Base-by-base conservation (phyloP, 2,888 invertebrate species). In the Andrena dorsata region DNA sequence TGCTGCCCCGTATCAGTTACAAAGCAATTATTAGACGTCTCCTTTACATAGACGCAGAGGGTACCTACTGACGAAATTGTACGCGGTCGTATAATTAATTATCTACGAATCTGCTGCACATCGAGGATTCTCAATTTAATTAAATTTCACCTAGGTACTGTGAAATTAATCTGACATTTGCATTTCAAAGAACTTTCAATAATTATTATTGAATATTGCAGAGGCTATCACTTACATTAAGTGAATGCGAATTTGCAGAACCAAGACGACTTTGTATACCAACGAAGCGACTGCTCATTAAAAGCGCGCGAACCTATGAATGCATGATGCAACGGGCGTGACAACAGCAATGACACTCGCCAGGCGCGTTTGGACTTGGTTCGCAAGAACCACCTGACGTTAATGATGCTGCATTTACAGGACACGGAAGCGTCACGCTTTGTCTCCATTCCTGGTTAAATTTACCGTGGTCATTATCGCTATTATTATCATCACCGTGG, bases 331-430 rank as follows among this genome's bases (percentile, higher is more conserved):
- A 76, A 72, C 47, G 56, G 60, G 35, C 73, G 49, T 73, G 30
- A 26, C 58, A 73, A 73, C n/a, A 60, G 51, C 41, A 78, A 64
- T 41, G 49, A 35, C 58, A 58, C 20, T 20, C 10, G 58, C 47
- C 69, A 49, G 64, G 76, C 49, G 47, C 3, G 68, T 26, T 63
- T 56, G 63, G 72, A 76, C 77, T 80, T 56, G 69, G 63, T 86
- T 86, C 72, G 68, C 64, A 35, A 35, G 64, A 47, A 60, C 32
- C 35, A 16, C 41, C 35, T 61, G 70, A 79, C 70, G 13, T 76
- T 76, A 88, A 81, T 80, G 69, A 79, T 63, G 80, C 72, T 68
- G 66, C 53, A 53, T 79, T 56, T 23, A 72, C 68, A 53, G 13
- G 63, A 63, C 23, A 56, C 41, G 10, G n/a, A 2, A 65, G 41